Conservation (phyloP, 2,888 invertebrate genomes). For the Stegana nigrithorax region DNA sequence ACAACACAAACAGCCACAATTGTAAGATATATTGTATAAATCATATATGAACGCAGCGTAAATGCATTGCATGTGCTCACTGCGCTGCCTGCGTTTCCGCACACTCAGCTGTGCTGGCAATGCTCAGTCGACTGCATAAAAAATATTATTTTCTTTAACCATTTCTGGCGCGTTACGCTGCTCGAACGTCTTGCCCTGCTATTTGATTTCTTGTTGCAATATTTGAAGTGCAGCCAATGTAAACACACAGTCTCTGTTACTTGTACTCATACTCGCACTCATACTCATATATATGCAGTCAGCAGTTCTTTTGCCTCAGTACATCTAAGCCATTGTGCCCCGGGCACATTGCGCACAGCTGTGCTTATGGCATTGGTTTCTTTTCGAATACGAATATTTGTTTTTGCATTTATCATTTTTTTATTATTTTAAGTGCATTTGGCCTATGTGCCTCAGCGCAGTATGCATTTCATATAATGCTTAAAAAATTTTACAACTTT, state of each 20-base stretch:
- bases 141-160: neutral
- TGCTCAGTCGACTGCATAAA: neutral
- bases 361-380: neutral
- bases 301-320: neutral
- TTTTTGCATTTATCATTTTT: neutral
- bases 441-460: no score
- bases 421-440: neutral
- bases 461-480: no score
- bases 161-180: neutral
- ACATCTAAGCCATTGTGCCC: no score
- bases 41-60: slow-evolving; percentile 4
- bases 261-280: no score
- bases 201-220: neutral
- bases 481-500: no score
- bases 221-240: slow-evolving; percentile 1
- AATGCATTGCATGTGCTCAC: neutral
- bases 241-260: neutral
- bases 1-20: neutral
- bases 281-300: neutral
- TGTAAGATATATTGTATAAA: neutral
- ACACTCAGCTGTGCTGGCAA: neutral
- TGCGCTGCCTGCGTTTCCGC: no score
- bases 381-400: no score
- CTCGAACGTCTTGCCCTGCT: neutral
- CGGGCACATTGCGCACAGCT: neutral